A percentile compares a stretch with the other conserved stretches of the same genome.
Conservation (phyloP, 2,113 vertebrate species). For the Bubalus kerabau region DNA sequence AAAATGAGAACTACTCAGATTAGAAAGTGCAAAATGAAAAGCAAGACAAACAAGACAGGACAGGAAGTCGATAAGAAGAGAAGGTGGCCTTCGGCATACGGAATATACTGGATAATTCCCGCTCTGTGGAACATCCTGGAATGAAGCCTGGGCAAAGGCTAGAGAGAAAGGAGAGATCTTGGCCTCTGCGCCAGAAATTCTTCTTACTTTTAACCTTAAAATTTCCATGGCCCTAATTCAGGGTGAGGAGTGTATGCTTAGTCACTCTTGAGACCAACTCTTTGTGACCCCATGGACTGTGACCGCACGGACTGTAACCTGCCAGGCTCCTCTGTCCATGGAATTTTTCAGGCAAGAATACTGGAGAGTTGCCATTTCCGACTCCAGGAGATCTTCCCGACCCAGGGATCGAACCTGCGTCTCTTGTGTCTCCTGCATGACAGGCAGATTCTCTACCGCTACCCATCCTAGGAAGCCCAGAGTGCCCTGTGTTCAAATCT, state of each 20-base stretch:
- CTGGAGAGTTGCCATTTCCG: not conserved
- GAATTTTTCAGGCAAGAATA: not conserved
- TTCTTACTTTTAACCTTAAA: constrained; percentile 5
- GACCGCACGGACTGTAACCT: not conserved
- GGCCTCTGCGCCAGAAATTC: not conserved
- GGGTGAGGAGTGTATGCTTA: not conserved
- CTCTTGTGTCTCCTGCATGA: not conserved
- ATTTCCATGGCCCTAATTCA: not conserved
- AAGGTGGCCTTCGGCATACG: not conserved
- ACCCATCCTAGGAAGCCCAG: not conserved
- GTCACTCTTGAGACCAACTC: not conserved
- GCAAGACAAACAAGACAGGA: not conserved
- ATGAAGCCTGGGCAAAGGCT: not conserved
- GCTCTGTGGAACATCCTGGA: not conserved
- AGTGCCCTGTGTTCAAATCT: not conserved
- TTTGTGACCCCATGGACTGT: not conserved
- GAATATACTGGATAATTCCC: constrained; percentile 20
- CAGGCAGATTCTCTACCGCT: not conserved
- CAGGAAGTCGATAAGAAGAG: constrained; percentile 10
- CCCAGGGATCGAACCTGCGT: not conserved
- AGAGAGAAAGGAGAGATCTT: constrained; percentile 3
- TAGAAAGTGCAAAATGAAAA: not conserved
- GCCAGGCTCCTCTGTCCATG: not conserved
- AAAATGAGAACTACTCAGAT: not conserved
- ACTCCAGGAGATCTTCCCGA: not conserved